phyloP scores from a whole-genome alignment of 1,140 invertebrate species.

The Battus philenor region DNA sequence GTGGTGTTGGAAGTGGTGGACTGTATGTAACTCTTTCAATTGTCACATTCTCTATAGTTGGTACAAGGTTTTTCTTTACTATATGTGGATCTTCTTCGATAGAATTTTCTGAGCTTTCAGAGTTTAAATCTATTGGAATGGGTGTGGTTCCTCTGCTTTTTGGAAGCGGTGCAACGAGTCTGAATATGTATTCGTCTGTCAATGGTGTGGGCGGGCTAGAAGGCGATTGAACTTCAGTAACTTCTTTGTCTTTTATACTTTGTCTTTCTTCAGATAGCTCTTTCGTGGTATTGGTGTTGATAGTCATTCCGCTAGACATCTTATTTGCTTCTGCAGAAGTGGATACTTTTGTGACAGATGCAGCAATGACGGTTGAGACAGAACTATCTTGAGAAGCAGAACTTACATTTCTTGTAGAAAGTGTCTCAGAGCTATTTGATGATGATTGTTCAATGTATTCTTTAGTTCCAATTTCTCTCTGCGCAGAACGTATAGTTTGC shows the following conservation, averaged over 20 bases:
- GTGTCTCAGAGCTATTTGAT: too few species aligned
- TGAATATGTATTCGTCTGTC: constrained; percentile 68
- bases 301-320: not conserved
- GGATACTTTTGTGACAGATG: too few species aligned
- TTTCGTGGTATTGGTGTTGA: not conserved
- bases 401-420: too few species aligned
- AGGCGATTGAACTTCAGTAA: constrained; percentile 4
- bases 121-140: constrained; percentile 38
- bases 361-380: too few species aligned
- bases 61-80: constrained; percentile 56
- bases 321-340: not conserved
- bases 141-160: constrained; percentile 32
- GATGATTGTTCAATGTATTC: too few species aligned
- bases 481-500: too few species aligned
- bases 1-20: constrained; percentile 46
- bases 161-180: constrained; percentile 46
- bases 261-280: not conserved
- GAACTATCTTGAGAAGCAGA: too few species aligned
- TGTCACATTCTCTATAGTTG: constrained; percentile 44
- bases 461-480: too few species aligned
- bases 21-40: constrained; percentile 47
- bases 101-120: constrained; percentile 22
- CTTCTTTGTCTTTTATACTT: not conserved
- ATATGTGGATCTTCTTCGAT: constrained; percentile 53
- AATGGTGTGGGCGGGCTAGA: constrained; percentile 46